Base-by-base conservation (phyloP, 2,888 invertebrate species). In the Lasioglossum lativentre region DNA sequence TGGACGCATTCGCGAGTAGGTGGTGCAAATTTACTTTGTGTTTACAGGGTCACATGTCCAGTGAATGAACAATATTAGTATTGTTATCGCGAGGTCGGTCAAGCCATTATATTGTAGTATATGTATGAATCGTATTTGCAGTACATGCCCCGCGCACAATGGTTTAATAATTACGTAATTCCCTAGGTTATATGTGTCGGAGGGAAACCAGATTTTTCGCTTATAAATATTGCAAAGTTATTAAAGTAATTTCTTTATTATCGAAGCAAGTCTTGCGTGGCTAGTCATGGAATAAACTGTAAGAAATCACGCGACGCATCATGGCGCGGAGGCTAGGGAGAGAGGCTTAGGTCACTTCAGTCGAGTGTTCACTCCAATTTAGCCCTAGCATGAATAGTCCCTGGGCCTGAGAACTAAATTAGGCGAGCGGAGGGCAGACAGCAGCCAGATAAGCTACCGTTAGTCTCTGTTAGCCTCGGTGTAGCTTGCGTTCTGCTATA, bases 301-400 rank as follows among this genome's bases (percentile, higher is more conserved):
- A 56, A 56, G 56, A 56, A 56, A 56, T 56, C 56, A 56, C 56
- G 56, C 56, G 56, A 56, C 56, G 56, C 56, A 56, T n/a, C n/a
- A 10, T 56, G 12, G 12, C 56, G 56, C 12, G 23, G n/a, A 10
- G 10, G 3, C n/a, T 10, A 56, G n/a, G n/a, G n/a, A 56, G 56
- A 56, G n/a, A 10, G 56, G n/a, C 56, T 56, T 12, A 12, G 56
- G 23, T 56, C 56, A n/a, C n/a, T 56, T 12, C n/a, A 56, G 56
- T n/a, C 56, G 56, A n/a, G 56, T 56, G 56, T n/a, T 56, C n/a
- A 56, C 56, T n/a, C n/a, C n/a, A n/a, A 56, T 56, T 56, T 56
- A 56, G 12, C 4, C 10, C n/a, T 56, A n/a, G 56, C 56, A n/a
- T n/a, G 56, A 56, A 56, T 56, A n/a, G 56, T n/a, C 56, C n/a